Evolutionary conservation across 2,888 invertebrate species (phyloP).

Genomic region (Synergus gifuensis): DNA sequence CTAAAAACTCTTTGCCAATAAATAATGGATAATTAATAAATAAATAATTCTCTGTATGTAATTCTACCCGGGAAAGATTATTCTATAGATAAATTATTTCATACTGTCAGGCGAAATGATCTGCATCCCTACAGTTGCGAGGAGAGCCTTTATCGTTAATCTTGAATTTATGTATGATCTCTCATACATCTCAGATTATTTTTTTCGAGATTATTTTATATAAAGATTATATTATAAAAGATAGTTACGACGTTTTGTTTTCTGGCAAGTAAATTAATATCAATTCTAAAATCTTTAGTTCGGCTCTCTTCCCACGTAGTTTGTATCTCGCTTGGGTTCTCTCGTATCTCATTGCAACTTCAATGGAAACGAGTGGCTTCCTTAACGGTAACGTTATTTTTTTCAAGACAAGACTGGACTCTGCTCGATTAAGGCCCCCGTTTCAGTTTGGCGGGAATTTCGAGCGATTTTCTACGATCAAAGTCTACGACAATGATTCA

Average conservation of each 20-base stretch:
- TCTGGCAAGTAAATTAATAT: background rate
- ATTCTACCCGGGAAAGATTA: background rate
- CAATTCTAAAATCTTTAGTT: conserved; percentile 37
- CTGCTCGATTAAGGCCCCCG: conserved; percentile 48
- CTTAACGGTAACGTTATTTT: conserved; percentile 70
- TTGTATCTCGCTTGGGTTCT: conserved; percentile 44
- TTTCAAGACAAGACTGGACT: conserved; percentile 55
- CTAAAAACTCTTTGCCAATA: too few species aligned
- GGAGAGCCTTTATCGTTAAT: background rate
- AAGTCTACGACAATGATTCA: background rate
- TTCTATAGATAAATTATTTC: background rate
- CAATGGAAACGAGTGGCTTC: conserved; percentile 61
- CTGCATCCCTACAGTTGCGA: background rate
- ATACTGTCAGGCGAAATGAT: background rate
- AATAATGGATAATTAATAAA: too few species aligned
- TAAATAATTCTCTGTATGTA: too few species aligned
- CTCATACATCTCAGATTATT: background rate
- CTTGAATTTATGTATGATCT: background rate
- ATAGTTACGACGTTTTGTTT: conserved; percentile 8
- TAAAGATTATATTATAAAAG: conserved; percentile 1
- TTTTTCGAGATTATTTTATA: background rate
- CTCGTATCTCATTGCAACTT: conserved; percentile 56
- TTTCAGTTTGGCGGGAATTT: conserved; percentile 52
- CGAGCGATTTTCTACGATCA: conserved; percentile 1
- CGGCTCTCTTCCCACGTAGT: conserved; percentile 31